Evolutionary conservation across 2,888 invertebrate genomes (phyloP).

Genomic region (Cosmopolites sordidus): DNA sequence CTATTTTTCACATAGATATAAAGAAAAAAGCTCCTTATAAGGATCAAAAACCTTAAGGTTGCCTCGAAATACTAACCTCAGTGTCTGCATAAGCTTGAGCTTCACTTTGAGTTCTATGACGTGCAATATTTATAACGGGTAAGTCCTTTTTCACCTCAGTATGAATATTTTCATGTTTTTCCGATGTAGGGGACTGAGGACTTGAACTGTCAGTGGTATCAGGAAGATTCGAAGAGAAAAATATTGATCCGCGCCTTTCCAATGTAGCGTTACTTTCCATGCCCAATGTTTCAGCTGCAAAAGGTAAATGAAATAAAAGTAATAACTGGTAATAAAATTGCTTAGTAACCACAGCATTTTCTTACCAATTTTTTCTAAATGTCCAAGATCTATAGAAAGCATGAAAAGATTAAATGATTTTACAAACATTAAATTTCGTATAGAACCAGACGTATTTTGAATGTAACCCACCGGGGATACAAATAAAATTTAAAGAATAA

Average conservation of each 20-base stretch:
- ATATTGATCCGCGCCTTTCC: slow-evolving; percentile 57
- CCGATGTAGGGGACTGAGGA: slow-evolving; percentile 1
- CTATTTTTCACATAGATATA: too few relatives aligned
- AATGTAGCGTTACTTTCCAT: slow-evolving; percentile 60
- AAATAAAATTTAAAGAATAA: too few relatives aligned
- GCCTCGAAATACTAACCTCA: slow-evolving; percentile 34
- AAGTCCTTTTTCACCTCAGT: slow-evolving; percentile 28
- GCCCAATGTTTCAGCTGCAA: slow-evolving; percentile 72
- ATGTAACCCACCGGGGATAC: too few relatives aligned
- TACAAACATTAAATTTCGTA: too few relatives aligned
- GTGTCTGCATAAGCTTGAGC: slow-evolving; percentile 48
- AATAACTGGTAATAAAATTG: too few relatives aligned
- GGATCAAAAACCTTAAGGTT: too few relatives aligned
- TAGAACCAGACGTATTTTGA: too few relatives aligned
- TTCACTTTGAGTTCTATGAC: slow-evolving; percentile 48
- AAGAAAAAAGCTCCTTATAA: slow-evolving; percentile 11
- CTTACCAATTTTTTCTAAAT: too few relatives aligned
- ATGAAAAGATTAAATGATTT: too few relatives aligned
- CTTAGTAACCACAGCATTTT: too few relatives aligned
- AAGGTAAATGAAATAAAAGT: too few relatives aligned
- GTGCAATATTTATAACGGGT: slow-evolving; percentile 41
- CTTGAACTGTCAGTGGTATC: slow-evolving; percentile 44
- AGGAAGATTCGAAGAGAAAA: slow-evolving; percentile 45
- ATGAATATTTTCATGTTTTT: slow-evolving; percentile 3
- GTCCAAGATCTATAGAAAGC: too few relatives aligned